Evolutionary conservation across 2,888 invertebrate species (phyloP).

Genomic region (Caenorhabditis wallacei): DNA sequence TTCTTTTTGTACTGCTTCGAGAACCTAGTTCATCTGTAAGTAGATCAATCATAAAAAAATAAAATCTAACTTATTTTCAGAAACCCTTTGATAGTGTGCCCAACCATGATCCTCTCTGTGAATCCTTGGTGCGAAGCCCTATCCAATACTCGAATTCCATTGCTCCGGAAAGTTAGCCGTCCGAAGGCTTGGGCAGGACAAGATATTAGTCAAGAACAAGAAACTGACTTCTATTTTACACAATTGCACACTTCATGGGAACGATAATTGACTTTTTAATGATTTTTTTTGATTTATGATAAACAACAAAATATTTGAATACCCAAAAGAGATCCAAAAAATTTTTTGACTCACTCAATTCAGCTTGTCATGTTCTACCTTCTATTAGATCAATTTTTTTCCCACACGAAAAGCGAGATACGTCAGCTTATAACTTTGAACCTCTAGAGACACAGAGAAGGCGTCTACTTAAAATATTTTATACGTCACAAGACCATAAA

Average conservation of each 20-base stretch:
- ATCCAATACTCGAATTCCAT: neutral
- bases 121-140: slow-evolving; percentile 32
- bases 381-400: too few relatives aligned
- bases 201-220: slow-evolving; percentile 9
- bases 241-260: slow-evolving; percentile 41
- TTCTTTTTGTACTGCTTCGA: slow-evolving; percentile 16
- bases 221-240: slow-evolving; percentile 37
- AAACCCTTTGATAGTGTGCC: slow-evolving; percentile 43
- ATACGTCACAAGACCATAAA: too few relatives aligned
- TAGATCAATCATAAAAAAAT: neutral
- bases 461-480: too few relatives aligned
- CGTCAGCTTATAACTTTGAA: too few relatives aligned
- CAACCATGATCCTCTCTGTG: slow-evolving; percentile 29
- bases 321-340: too few relatives aligned
- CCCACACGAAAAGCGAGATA: too few relatives aligned
- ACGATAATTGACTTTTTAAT: too few relatives aligned
- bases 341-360: too few relatives aligned
- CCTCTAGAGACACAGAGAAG: too few relatives aligned
- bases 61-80: slow-evolving; percentile 19
- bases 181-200: neutral
- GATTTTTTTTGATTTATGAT: too few relatives aligned
- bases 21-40: slow-evolving; percentile 36
- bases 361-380: too few relatives aligned
- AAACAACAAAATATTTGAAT: too few relatives aligned
- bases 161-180: slow-evolving; percentile 20